Evolutionary conservation across 1,140 invertebrate genomes (phyloP), one percentile per base, ranked within the genome.

Genomic region (Brachionus koreanus): DNA sequence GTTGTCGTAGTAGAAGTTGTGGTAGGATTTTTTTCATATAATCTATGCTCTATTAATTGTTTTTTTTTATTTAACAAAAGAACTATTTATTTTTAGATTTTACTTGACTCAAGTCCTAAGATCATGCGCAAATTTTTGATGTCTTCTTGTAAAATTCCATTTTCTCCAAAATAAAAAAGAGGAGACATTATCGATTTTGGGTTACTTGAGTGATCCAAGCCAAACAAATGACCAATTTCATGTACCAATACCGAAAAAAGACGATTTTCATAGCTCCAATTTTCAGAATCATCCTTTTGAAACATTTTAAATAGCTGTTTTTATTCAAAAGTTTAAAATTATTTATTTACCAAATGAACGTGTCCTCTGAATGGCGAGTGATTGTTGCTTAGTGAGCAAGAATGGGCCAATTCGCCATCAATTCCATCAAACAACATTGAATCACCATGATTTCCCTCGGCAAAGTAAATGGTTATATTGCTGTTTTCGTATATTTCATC

Each of bases 361-460:
- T 79, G 76, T 37, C 76, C 76, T 49, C 76, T 39, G 29, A 43
- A 79, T 79, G 76, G 76, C 19, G 76, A 79, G 35, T 61, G 76
- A 61, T 49, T 79, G 33, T 79, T 57, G 25, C 76, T 79, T 19
- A 79, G 35, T 10, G 76, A 79, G 16, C 76, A 61, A n/a, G 76
- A 79, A 61, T 79, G 76, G 35, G 76, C 76, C 19, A 79, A 65
- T 79, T 79, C 76, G 16, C 76, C 76, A 79, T 79, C 76, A 61
- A 79, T 79, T 19, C 76, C 76, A 43, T 79, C 76, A 37, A 79
- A 79, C 0, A 79, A 19, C 76, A 79, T 79, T 19, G 76, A 79
- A 61, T 79, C 76, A 63, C 76, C 76, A 16, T 79, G 76, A 35
- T 79, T 79, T 19, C 76, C 76, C 9, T 79, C 76, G 2, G 76